Evolutionary conservation across 2,797 vertebrate genomes (phyloP), one percentile per base, ranked within the genome.

Genomic region (Delichon dasypus): DNA sequence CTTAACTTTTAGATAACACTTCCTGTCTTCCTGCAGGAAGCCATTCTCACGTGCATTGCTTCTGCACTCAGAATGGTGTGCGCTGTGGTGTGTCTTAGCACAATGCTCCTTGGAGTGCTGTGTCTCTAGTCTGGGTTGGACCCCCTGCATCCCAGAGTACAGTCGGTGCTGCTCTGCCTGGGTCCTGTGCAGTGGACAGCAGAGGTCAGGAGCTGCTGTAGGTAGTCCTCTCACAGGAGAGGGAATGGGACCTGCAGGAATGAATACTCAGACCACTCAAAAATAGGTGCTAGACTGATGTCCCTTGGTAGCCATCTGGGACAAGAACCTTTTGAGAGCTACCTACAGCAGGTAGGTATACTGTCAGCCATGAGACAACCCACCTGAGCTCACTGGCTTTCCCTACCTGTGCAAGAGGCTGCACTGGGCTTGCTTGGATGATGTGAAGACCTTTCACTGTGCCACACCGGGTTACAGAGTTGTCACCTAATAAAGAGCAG

Each of bases 1-100:
- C 61, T 93, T 91, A 82, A 87, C 77, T 40, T 90, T 79, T 79
- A 65, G 44, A 55, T 60, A 89, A 42, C 34, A 57, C 50, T 71
- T 79, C 3, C 30, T 50, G 12, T 25, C n/a, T 36, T 78, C 27
- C 55, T 62, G 36, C 55, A 75, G 34, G 23, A 23, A 53, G 38
- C 13, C 50, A n/a, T 51, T 36, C 44, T 45, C 53, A 21, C 2
- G 4, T 27, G 65, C 30, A 1, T 5, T 38, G 21, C 10, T 67
- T 11, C 54, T 53, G 32, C n/a, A 19, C 16, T 23, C 27, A 27
- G 29, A 57, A n/a, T 7, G 57, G n/a, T 8, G 19, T 13, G 22
- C 45, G 29, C 11, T 42, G 16, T 22, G 29, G 25, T 25, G 44
- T n/a, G 18, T 38, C 61, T 40, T 30, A 3, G 47, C 47, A 22